These are phyloP conservation scores for Ptychodera flava DNA, from an alignment of 35 echinoderm and acorn worm genomes.

Conservation along the genomic window DNA sequence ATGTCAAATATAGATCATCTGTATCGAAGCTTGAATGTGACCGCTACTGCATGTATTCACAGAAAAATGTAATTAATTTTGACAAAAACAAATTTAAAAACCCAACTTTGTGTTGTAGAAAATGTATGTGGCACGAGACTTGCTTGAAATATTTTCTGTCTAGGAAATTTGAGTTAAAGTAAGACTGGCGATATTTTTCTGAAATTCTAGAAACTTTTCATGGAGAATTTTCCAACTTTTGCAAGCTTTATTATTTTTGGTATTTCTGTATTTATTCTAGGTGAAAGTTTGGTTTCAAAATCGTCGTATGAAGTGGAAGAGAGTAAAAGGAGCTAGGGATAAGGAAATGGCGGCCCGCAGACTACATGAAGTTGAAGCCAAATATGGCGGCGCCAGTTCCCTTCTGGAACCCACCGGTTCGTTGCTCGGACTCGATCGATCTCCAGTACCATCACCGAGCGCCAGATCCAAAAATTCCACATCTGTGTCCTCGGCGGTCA, in stretches of 20 bases:
- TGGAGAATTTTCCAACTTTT: too few relatives aligned
- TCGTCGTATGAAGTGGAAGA: conserved; percentile 97
- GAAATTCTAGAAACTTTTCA: too few relatives aligned
- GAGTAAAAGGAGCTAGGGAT: conserved; percentile 95
- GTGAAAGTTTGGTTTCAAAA: conserved; percentile 99
- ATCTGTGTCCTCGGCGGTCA: neutral
- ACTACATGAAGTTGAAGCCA: conserved; percentile 94
- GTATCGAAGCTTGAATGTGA: too few relatives aligned
- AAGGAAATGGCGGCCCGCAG: conserved; percentile 89
- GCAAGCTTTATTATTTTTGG: neutral
- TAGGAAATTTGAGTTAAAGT: too few relatives aligned
- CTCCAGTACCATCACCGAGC: neutral
- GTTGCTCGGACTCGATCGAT: neutral
- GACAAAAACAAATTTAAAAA: too few relatives aligned
- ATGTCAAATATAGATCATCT: too few relatives aligned
- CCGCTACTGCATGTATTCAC: too few relatives aligned
- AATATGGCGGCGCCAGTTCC: conserved; percentile 29
- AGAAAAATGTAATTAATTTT: too few relatives aligned
- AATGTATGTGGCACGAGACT: too few relatives aligned
- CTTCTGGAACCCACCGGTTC: neutral
- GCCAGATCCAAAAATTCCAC: neutral
- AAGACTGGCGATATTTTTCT: too few relatives aligned
- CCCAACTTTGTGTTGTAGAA: too few relatives aligned
- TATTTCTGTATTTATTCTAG: conserved; percentile 13
- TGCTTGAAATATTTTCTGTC: too few relatives aligned